Conservation (phyloP, 2,113 vertebrate genomes). For the Mohoua ochrocephala region DNA sequence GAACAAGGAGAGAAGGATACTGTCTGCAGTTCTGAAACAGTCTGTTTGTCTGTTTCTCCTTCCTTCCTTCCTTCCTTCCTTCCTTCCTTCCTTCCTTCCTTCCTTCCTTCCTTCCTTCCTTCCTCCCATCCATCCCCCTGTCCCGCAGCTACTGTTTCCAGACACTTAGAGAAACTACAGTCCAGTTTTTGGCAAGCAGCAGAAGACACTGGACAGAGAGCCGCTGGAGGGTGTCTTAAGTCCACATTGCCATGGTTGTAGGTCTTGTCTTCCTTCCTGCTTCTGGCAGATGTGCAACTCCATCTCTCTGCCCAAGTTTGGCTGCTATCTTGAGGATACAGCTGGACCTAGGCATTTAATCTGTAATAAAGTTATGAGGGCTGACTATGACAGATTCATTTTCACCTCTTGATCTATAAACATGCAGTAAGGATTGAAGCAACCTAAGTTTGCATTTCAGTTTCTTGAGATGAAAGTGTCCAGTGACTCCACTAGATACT, state of each 20-base stretch:
- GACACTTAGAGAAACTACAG: not conserved
- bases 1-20: not conserved
- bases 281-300: not conserved
- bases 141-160: not conserved
- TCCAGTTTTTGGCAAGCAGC: not conserved
- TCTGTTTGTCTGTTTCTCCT: not conserved
- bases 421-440: not conserved
- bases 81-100: not conserved
- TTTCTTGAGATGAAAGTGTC: not conserved
- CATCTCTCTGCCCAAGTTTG: not conserved
- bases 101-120: not conserved
- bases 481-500: not conserved
- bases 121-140: fast-evolving
- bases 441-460: not conserved
- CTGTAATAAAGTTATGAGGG: not conserved
- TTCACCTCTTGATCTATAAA: not conserved
- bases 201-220: not conserved
- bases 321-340: not conserved
- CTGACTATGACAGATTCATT: not conserved
- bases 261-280: not conserved
- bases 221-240: not conserved
- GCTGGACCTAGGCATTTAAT: not conserved
- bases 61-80: not conserved
- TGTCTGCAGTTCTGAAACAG: not conserved
- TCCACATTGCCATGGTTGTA: not conserved